A percentile compares a stretch with the other conserved stretches of the same genome.
These are phyloP conservation scores for Quadriops clusia DNA, from an alignment of 2,888 invertebrate genomes.

Conservation along the genomic window DNA sequence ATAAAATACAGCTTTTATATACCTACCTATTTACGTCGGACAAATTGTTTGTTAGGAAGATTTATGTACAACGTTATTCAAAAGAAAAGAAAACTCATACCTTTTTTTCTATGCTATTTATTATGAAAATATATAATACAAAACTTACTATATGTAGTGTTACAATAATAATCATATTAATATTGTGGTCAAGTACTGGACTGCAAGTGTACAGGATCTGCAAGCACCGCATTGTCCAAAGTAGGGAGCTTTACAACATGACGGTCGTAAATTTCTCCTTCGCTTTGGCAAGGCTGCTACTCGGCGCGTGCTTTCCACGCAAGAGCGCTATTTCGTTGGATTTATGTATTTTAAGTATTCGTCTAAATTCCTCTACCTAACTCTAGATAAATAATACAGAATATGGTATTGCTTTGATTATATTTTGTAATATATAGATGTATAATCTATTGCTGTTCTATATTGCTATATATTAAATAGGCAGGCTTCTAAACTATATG, in stretches of 20 bases:
- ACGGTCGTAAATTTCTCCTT: conserved; percentile 22
- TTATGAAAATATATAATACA: conserved; percentile 43
- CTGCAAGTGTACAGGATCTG: conserved; percentile 35
- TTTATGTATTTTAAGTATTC: conserved; percentile 21
- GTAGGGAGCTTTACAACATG: conserved; percentile 19
- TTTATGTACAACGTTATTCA: too few species aligned
- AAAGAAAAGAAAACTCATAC: conserved; percentile 3
- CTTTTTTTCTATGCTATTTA: conserved; percentile 39
- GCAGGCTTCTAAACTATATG: conserved; percentile 31
- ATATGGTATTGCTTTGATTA: conserved; percentile 35
- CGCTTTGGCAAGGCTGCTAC: conserved; percentile 29
- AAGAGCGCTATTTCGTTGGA: conserved; percentile 28
- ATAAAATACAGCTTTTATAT: too few species aligned
- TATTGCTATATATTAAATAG: conserved; percentile 36
- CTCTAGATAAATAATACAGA: conserved; percentile 32
- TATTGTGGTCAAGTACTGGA: conserved; percentile 39
- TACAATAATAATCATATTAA: conserved; percentile 29
- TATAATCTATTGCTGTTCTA: conserved; percentile 35
- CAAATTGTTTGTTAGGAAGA: too few species aligned
- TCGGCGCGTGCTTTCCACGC: conserved; percentile 29
- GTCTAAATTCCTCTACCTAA: conserved; percentile 27
- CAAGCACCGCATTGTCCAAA: conserved; percentile 21
- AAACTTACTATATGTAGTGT: conserved; percentile 39
- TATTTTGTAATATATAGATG: conserved; percentile 22
- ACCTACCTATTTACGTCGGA: too few species aligned